Evolutionary conservation across 2,888 invertebrate species (phyloP).

Genomic region (Leucophenga montana): DNA sequence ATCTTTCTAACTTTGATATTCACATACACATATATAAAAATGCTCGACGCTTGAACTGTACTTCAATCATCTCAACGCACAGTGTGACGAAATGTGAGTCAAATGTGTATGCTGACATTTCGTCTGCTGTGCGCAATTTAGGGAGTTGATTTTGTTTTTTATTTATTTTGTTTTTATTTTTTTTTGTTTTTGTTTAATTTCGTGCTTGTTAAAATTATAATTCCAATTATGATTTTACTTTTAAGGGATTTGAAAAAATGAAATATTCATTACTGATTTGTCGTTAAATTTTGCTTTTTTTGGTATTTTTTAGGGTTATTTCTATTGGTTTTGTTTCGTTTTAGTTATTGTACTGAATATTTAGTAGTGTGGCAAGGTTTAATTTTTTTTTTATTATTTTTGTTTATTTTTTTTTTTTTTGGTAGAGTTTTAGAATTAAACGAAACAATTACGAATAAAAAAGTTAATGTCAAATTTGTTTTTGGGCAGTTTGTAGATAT

Average conservation of each 20-base stretch:
- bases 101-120: conserved; percentile 12
- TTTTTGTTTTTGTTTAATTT: conserved; percentile 39
- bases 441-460: neutral
- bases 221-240: conserved; percentile 16
- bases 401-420: conserved; percentile 14
- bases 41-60: neutral
- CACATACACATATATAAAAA: neutral
- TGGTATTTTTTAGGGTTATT: conserved; percentile 29
- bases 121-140: conserved; percentile 5
- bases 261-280: conserved; percentile 42
- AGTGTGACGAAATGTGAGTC: conserved; percentile 11
- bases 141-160: conserved; percentile 37
- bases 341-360: neutral
- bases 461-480: conserved; percentile 17
- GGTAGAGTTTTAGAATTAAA: neutral
- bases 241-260: too few relatives aligned
- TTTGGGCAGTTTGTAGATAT: conserved; percentile 21
- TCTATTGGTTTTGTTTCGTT: conserved; percentile 23
- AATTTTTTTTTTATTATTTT: conserved; percentile 5
- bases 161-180: conserved; percentile 35
- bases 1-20: conserved; percentile 6
- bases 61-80: conserved; percentile 1
- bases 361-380: conserved; percentile 11
- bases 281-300: conserved; percentile 44
- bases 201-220: conserved; percentile 33